Conservation (phyloP, 2,888 invertebrate species). For the Oscheius myriophilus region DNA sequence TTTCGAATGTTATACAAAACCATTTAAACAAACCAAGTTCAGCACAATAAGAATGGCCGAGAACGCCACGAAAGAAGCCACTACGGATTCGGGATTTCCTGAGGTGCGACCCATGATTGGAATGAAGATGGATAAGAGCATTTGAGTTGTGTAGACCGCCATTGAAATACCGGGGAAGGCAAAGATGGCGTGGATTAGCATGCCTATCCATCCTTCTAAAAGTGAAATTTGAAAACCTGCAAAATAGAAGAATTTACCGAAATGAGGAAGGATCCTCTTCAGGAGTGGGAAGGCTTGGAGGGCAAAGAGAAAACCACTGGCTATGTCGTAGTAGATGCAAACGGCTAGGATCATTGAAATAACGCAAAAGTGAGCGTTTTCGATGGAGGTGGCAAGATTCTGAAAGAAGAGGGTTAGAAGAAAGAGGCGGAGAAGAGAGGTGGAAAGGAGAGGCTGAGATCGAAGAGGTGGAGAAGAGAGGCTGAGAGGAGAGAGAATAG, state of each 20-base stretch:
- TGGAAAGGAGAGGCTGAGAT: background rate
- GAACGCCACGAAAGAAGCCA: conserved; percentile 49
- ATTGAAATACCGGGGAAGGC: conserved; percentile 51
- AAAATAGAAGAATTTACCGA: background rate
- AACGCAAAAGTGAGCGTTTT: conserved; percentile 36
- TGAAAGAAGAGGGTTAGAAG: background rate
- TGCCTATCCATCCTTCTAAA: conserved; percentile 24
- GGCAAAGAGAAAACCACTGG: conserved; percentile 55
- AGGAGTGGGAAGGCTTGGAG: conserved; percentile 41
- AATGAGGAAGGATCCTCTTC: conserved; percentile 11
- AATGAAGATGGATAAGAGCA: conserved; percentile 56
- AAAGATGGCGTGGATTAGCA: conserved; percentile 34
- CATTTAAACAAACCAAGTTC: conserved; percentile 40
- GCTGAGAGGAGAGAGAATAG: too few species aligned
- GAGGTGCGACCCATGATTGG: conserved; percentile 60
- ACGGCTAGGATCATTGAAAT: conserved; percentile 35
- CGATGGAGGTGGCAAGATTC: conserved; percentile 28
- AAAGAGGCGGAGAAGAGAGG: background rate
- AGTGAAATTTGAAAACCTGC: background rate
- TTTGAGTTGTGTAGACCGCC: conserved; percentile 50
- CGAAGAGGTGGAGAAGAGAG: background rate
- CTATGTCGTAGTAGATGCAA: conserved; percentile 54
- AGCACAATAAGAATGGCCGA: conserved; percentile 40
- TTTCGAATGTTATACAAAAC: too few species aligned
- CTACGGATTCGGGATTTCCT: conserved; percentile 52